Evolutionary conservation across 1,140 invertebrate species (phyloP).

Genomic region (Drosophila mayri): DNA sequence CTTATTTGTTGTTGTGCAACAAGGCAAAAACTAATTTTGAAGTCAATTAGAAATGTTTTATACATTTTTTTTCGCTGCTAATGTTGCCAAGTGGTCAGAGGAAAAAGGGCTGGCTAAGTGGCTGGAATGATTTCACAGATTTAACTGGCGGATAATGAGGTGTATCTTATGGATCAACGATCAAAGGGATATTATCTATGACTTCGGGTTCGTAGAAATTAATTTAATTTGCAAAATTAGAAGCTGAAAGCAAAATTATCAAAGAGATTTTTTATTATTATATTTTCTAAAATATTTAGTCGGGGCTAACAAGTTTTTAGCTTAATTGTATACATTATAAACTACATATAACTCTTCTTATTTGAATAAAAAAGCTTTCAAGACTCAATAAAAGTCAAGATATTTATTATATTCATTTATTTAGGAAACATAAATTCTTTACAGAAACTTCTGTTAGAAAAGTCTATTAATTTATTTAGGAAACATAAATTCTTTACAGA

Average conservation of each 20-base stretch:
- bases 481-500: too few relatives aligned
- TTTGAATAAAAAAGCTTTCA: not conserved
- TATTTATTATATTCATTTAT: not conserved
- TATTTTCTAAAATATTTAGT: too few relatives aligned
- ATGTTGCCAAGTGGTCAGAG: not conserved
- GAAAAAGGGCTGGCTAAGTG: constrained; percentile 6
- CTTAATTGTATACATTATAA: too few relatives aligned
- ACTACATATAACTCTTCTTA: not conserved
- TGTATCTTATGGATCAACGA: constrained; percentile 4
- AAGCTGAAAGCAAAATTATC: not conserved
- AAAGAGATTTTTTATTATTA: not conserved
- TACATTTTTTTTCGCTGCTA: constrained; percentile 2
- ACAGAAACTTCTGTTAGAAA: too few relatives aligned
- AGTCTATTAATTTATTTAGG: too few relatives aligned
- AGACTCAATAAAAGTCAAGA: not conserved
- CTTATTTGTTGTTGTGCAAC: constrained; percentile 48
- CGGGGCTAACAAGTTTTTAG: too few relatives aligned
- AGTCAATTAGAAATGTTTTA: constrained; percentile 73
- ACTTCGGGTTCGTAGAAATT: not conserved
- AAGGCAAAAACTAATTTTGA: constrained; percentile 69
- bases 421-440: too few relatives aligned
- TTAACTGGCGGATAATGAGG: constrained; percentile 18
- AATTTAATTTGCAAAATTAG: not conserved
- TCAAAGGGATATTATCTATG: constrained; percentile 2
- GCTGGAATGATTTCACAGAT: constrained; percentile 3